A percentile compares a stretch with the other conserved stretches of the same genome.
phyloP scores from a whole-genome alignment of 2,888 invertebrate genomes.

The Sarcophaga caerulescens region DNA sequence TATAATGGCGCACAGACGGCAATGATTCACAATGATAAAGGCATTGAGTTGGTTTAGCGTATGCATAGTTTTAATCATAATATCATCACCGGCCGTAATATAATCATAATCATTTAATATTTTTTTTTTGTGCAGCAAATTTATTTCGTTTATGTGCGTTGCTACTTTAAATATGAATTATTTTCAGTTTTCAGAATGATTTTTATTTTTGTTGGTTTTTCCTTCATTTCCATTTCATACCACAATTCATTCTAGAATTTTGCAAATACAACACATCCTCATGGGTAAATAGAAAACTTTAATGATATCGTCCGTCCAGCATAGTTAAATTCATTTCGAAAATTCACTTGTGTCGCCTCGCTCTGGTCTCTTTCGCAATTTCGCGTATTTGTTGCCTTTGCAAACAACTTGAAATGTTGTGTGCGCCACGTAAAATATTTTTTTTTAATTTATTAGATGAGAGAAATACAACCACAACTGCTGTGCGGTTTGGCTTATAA shows the following conservation, averaged over 20 bases:
- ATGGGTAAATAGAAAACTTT: background rate
- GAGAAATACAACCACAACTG: conserved; percentile 39
- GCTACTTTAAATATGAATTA: conserved; percentile 19
- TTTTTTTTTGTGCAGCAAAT: background rate
- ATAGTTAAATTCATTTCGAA: too few species aligned
- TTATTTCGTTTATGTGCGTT: conserved; percentile 3
- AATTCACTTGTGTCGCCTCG: conserved; percentile 12
- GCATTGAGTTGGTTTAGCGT: too few species aligned
- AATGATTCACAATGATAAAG: too few species aligned
- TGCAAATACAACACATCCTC: background rate
- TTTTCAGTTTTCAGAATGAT: conserved; percentile 13
- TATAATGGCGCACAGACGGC: background rate
- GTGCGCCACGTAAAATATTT: conserved; percentile 40
- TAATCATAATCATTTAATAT: conserved; percentile 21
- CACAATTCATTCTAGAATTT: background rate
- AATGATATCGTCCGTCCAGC: background rate
- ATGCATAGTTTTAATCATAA: background rate
- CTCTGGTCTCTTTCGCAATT: background rate
- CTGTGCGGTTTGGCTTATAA: conserved; percentile 62
- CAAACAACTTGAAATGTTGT: too few species aligned
- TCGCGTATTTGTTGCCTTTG: background rate
- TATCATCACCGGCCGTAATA: conserved; percentile 23
- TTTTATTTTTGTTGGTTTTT: background rate
- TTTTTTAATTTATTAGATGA: conserved; percentile 61
- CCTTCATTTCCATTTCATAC: background rate